Conservation (phyloP, 2,113 vertebrate genomes). For the Macrotis lagotis region DNA sequence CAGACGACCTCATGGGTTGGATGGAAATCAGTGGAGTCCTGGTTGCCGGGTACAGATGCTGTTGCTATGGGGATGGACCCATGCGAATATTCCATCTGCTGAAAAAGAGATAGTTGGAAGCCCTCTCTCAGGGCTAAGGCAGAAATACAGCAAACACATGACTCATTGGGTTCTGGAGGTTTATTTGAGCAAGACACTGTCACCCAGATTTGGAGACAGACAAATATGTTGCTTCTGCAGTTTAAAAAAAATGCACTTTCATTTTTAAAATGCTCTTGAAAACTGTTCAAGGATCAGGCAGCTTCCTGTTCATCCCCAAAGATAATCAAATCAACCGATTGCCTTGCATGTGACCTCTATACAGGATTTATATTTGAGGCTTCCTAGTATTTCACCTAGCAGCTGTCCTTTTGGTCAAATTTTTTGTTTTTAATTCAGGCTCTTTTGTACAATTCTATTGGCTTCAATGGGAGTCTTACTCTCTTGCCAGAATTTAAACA, state of each 20-base stretch:
- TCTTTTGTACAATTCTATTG: conserved; percentile 63
- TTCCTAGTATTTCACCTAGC: conserved; percentile 46
- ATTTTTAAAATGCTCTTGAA: conserved; percentile 46
- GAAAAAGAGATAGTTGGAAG: conserved; percentile 76
- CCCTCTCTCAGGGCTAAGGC: conserved; percentile 51
- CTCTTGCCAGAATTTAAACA: not conserved
- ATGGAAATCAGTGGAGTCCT: conserved; percentile 75
- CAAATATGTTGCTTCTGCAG: not conserved
- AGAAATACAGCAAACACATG: conserved; percentile 71
- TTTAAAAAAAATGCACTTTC: not conserved
- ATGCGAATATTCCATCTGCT: conserved; percentile 80
- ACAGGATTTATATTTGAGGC: not conserved
- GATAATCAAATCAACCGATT: not conserved
- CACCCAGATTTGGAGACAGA: conserved; percentile 21
- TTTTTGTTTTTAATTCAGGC: not conserved
- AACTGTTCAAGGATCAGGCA: conserved; percentile 12
- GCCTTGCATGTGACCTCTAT: not conserved
- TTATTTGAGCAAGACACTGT: conserved; percentile 56
- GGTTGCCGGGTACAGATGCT: conserved; percentile 72
- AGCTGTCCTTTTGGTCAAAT: conserved; percentile 48
- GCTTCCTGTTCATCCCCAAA: not conserved
- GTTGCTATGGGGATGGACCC: conserved; percentile 81
- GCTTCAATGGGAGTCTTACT: not conserved
- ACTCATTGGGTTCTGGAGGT: conserved; percentile 69
- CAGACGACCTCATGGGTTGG: conserved; percentile 66